Evolutionary conservation across 1,140 invertebrate genomes (phyloP).

Genomic region (Lepidostoma basale): DNA sequence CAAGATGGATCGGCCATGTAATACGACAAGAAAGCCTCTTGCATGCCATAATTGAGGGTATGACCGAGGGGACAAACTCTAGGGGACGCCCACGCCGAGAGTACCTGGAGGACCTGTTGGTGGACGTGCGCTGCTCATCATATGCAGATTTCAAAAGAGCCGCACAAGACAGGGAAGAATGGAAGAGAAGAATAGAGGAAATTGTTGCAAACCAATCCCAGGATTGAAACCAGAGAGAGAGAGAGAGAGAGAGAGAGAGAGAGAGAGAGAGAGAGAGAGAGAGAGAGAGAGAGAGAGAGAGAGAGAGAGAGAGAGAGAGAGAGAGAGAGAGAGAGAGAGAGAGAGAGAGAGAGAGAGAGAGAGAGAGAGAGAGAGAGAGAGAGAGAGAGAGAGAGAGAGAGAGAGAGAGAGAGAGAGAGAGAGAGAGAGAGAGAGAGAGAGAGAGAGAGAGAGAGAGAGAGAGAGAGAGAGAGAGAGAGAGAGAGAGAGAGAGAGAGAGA

Average conservation of each 20-base stretch:
- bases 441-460: not conserved
- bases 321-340: not conserved
- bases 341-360: not conserved
- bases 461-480: not conserved
- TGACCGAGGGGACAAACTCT: too few species aligned
- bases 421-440: not conserved
- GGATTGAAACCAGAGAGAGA: too few species aligned
- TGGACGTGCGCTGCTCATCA: too few species aligned
- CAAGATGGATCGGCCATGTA: too few species aligned
- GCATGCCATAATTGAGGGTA: too few species aligned
- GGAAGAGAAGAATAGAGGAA: too few species aligned
- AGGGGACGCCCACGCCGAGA: too few species aligned
- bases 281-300: not conserved
- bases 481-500: not conserved
- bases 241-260: not conserved
- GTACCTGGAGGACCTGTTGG: too few species aligned
- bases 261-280: not conserved
- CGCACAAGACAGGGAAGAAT: too few species aligned
- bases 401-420: not conserved
- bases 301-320: not conserved
- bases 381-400: not conserved
- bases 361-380: not conserved
- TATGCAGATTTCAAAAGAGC: too few species aligned
- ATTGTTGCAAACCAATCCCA: too few species aligned
- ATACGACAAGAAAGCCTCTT: too few species aligned